These are phyloP conservation scores for Chunga burmeisteri DNA, from an alignment of 2,113 vertebrate species.

Conservation along the genomic window DNA sequence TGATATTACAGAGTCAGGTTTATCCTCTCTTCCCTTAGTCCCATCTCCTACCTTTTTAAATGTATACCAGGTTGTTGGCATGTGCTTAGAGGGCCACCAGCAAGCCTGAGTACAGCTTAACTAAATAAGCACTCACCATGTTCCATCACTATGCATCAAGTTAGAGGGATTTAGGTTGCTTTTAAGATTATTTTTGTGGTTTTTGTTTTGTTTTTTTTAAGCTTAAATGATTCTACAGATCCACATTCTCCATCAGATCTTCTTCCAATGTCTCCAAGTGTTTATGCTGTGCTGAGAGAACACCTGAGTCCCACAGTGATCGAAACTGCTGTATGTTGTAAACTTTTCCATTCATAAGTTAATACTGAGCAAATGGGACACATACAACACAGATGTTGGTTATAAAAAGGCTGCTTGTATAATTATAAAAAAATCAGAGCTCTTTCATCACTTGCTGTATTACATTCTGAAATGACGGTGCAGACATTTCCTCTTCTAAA, in stretches of 20 bases:
- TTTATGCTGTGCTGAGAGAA: constrained; percentile 90
- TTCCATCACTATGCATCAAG: not conserved
- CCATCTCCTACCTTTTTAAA: not conserved
- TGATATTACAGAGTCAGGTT: not conserved
- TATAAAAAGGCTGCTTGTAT: not conserved
- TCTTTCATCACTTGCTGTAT: not conserved
- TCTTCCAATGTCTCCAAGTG: constrained; percentile 91
- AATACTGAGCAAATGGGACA: not conserved
- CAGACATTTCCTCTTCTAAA: not conserved
- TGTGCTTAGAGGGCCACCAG: not conserved
- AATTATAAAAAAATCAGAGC: not conserved
- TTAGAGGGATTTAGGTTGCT: not conserved
- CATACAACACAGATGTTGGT: not conserved
- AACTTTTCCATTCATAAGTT: not conserved
- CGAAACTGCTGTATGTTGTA: constrained; percentile 82
- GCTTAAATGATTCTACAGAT: constrained; percentile 74
- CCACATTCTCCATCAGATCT: constrained; percentile 87
- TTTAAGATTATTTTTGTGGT: not conserved
- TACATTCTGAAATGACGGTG: not conserved
- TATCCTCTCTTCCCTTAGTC: not conserved
- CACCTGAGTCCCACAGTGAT: constrained; percentile 87
- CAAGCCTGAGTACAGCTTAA: not conserved
- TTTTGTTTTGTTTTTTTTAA: constrained; percentile 6
- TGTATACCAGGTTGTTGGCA: not conserved
- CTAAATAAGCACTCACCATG: not conserved